Evolutionary conservation across 2,797 vertebrate genomes (phyloP), one percentile per base, ranked within the genome.

Genomic region (Urosaurus nigricauda): DNA sequence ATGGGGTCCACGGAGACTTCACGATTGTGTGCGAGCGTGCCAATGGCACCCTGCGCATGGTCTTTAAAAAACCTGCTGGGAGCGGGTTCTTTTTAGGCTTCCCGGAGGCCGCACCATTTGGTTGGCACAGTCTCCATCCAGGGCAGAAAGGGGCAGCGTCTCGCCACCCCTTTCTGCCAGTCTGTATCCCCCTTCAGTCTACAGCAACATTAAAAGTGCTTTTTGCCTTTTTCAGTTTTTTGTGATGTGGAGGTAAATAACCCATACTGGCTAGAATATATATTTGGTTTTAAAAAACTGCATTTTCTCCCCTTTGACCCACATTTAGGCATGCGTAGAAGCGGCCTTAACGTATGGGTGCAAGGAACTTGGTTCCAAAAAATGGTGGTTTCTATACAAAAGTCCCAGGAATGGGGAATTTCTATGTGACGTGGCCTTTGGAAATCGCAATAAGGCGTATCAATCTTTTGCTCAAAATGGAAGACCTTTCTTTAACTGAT

Each of bases 401-500:
- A 83, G 70, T 47, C 43, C 68, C 53, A 16, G 85, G 35, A 77
- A 32, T 65, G 13, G 29, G 5, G 43, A 8, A 71, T 63, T 8
- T 6, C 85, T 82, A 11, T 47, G 83, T 71, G 63, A 7, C 86
- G 16, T 40, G 0, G 0, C 79, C 90, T 93, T 78, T 88, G 92
- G 88, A 92, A 86, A 60, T 26, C 32, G 51, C 83, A 51, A 75
- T 73, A 84, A 89, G 58, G 75, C 37, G 51, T 26, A 88, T 79
- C 90, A 86, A 53, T 51, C 85, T 83, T 85, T 0, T 82, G 93
- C 86, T 87, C 56, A 79, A 74, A 91, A 85, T 87, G 87, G 86
- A 32, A 56, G 81, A 32, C 88, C 79, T 89, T 93, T 11, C 24
- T 88, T 93, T 75, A 87, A 32, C 88, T 84, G 90, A 82, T 58